phyloP scores from a whole-genome alignment of 2,797 vertebrate genomes.

The Siniperca undulata region DNA sequence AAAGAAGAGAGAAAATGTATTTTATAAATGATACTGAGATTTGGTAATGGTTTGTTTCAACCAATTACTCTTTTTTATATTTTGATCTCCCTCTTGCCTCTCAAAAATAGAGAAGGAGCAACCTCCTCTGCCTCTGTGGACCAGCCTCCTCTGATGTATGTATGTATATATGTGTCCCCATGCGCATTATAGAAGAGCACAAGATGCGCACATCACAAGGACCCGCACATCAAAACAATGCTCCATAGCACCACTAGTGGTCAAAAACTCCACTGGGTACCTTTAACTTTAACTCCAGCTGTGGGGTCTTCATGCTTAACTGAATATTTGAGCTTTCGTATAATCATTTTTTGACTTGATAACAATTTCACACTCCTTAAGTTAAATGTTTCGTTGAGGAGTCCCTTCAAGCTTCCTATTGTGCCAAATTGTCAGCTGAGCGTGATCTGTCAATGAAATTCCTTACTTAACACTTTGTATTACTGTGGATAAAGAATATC shows the following conservation, averaged over 20 bases:
- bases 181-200: no score
- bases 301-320: background rate
- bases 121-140: no score
- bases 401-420: conserved; percentile 2
- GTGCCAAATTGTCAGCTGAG: conserved; percentile 29
- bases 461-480: conserved; percentile 13
- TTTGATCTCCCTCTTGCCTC: no score
- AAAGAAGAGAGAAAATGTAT: no score
- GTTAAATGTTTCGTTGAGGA: background rate
- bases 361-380: background rate
- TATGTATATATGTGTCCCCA: background rate
- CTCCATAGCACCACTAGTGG: background rate
- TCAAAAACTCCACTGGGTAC: conserved; percentile 5
- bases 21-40: no score
- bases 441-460: conserved; percentile 16
- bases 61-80: no score
- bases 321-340: conserved; percentile 25
- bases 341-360: background rate
- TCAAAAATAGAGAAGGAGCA: no score
- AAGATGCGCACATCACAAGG: background rate
- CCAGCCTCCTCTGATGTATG: no score
- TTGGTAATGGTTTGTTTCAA: no score
- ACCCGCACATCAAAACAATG: background rate
- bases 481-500: conserved; percentile 19
- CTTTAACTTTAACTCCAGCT: conserved; percentile 11